These are phyloP conservation scores for Entomobrya multifasciata DNA, from an alignment of 2,888 invertebrate species.

Conservation along the genomic window DNA sequence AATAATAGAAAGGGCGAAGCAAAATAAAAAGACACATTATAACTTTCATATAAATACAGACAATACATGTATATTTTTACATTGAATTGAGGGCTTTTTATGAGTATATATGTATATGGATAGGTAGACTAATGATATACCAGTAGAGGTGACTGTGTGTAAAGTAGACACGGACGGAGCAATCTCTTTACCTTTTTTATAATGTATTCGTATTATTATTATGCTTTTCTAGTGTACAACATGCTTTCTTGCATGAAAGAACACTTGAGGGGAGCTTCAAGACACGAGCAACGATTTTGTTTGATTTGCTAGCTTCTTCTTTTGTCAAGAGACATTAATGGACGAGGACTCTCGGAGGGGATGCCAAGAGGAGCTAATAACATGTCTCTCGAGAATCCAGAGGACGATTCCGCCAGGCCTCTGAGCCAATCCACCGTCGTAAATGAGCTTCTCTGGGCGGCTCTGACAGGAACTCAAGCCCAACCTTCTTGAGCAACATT, in stretches of 20 bases:
- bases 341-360: conserved; percentile 79
- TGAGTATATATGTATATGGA: neutral
- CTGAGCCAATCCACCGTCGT: conserved; percentile 78
- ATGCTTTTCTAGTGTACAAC: conserved; percentile 22
- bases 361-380: conserved; percentile 80
- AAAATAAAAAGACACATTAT: conserved; percentile 25
- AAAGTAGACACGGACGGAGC: neutral
- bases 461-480: conserved; percentile 73
- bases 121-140: neutral
- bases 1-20: conserved; percentile 17
- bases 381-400: conserved; percentile 80
- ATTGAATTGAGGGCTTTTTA: no score
- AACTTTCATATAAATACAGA: no score
- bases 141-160: neutral
- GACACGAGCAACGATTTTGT: conserved; percentile 79
- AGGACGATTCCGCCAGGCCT: conserved; percentile 79
- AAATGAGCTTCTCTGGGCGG: conserved; percentile 76
- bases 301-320: conserved; percentile 80
- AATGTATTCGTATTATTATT: conserved; percentile 19
- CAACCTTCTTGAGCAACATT: conserved; percentile 66
- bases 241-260: conserved; percentile 68
- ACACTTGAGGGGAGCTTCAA: conserved; percentile 75
- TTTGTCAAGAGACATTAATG: conserved; percentile 80
- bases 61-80: no score
- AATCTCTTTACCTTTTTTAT: conserved; percentile 23